A percentile compares a stretch with the other conserved stretches of the same genome.
phyloP scores from a whole-genome alignment of 2,797 vertebrate species.

The Setipinna tenuifilis region DNA sequence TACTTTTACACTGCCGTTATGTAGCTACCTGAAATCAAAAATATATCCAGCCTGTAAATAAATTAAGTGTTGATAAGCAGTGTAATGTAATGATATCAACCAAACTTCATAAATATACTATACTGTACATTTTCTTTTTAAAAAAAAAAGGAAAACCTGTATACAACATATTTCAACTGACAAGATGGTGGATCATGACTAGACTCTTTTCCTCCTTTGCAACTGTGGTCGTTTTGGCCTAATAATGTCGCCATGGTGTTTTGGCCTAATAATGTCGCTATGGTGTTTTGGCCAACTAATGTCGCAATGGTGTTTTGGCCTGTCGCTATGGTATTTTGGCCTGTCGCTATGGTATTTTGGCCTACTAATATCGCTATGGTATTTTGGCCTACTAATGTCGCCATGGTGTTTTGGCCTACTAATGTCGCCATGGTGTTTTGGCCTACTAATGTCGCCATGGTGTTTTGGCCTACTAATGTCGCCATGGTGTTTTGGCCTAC shows the following conservation, averaged over 20 bases:
- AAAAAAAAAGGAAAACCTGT: conserved; percentile 33
- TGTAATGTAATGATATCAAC: conserved; percentile 72
- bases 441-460: no score
- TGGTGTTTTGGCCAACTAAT: conserved; percentile 45
- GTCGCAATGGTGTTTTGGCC: no score
- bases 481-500: no score
- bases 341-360: no score
- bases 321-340: no score
- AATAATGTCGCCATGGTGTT: conserved; percentile 38
- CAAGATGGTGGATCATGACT: conserved; percentile 78
- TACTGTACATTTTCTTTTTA: conserved; percentile 53
- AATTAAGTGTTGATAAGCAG: conserved; percentile 74
- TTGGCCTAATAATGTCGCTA: conserved; percentile 30
- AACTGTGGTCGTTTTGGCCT: conserved; percentile 63
- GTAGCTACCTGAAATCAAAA: conserved; percentile 30
- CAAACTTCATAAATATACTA: conserved; percentile 73
- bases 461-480: no score
- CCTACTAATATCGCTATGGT: no score
- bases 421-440: no score
- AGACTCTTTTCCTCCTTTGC: conserved; percentile 71
- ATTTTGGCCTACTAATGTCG: no score
- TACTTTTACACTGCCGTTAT: conserved; percentile 70
- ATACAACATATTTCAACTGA: conserved; percentile 39
- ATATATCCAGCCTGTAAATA: conserved; percentile 62
- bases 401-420: no score